Conservation (phyloP, 2,113 vertebrate genomes). For the Anoura caudifer region DNA sequence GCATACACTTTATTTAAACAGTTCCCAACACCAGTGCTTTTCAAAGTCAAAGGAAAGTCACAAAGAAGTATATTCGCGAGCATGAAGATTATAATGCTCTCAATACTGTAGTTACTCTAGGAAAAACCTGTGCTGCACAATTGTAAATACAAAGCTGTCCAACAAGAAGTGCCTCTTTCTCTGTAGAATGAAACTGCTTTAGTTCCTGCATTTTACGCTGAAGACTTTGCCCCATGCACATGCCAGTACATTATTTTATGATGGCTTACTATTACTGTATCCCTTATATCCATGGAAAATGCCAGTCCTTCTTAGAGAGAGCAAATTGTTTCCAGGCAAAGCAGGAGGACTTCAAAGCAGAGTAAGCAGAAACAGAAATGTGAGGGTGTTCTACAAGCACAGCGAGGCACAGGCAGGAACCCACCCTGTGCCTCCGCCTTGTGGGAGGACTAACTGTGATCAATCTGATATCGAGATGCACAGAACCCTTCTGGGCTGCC, state of each 20-base stretch:
- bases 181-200: not conserved
- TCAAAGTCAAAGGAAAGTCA: constrained; percentile 15
- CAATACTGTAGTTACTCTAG: not conserved
- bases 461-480: not conserved
- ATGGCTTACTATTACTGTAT: not conserved
- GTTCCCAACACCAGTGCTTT: not conserved
- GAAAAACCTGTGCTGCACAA: not conserved
- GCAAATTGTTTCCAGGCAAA: constrained; percentile 45
- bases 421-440: not conserved
- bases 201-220: not conserved
- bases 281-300: not conserved
- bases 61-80: not conserved
- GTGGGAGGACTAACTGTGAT: not conserved
- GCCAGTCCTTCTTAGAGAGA: constrained; percentile 27
- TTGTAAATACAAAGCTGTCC: not conserved
- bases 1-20: not conserved
- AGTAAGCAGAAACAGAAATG: not conserved
- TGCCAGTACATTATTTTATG: not conserved
- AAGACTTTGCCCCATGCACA: not conserved
- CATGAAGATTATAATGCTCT: not conserved
- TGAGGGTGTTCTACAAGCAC: not conserved
- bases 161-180: not conserved
- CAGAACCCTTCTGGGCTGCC: not conserved
- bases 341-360: constrained; percentile 33
- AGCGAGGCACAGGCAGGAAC: not conserved